Percentiles rank a stretch among this genome's conserved stretches.
phyloP scores from a whole-genome alignment of 2,797 vertebrate genomes.

The Artibeus jamaicensis region DNA sequence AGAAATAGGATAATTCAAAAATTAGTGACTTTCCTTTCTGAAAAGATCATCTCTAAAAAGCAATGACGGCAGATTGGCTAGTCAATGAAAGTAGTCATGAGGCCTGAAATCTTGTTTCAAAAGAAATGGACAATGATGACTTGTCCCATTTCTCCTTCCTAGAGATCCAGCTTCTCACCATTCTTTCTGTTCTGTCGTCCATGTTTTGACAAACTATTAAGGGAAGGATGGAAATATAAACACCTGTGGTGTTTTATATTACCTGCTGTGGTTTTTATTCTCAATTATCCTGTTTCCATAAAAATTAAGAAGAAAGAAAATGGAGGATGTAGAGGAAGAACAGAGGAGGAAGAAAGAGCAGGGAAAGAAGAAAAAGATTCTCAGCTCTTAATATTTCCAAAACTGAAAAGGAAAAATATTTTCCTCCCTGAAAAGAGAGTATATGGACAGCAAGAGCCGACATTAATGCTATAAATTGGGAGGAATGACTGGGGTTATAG shows the following conservation, averaged over 20 bases:
- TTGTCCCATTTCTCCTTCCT: neutral
- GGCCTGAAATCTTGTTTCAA: neutral
- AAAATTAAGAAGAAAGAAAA: neutral
- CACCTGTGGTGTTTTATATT: neutral
- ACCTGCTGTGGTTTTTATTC: neutral
- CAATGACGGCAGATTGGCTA: neutral
- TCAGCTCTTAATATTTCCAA: neutral
- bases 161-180: neutral
- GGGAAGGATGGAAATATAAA: neutral
- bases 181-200: neutral
- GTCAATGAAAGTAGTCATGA: neutral
- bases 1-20: neutral
- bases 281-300: neutral
- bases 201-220: neutral
- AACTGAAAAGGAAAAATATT: too few species aligned
- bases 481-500: neutral
- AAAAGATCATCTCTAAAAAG: neutral
- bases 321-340: neutral
- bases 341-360: neutral
- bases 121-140: neutral
- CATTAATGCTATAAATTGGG: neutral
- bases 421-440: neutral
- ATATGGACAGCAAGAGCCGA: neutral
- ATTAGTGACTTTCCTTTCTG: neutral
- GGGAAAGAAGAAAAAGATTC: neutral